Evolutionary conservation across 2,888 invertebrate genomes (phyloP), one percentile per base, ranked within the genome.

Genomic region (Disparrhopalites patrizii): DNA sequence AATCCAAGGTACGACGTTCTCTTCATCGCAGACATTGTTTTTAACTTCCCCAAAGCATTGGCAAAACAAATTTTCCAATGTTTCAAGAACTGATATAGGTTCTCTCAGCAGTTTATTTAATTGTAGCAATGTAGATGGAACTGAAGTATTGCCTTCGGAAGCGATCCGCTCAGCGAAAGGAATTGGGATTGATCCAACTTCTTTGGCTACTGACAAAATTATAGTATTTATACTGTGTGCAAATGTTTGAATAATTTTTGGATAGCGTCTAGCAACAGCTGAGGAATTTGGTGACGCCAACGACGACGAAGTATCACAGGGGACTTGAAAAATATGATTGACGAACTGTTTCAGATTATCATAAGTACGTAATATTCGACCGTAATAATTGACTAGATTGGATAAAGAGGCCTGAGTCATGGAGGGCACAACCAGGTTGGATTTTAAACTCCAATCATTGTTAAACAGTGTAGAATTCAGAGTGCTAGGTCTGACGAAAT

Each of bases 371-470:
- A 70, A 56, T 30, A 50, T 18, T 10, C 50, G 31, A 18, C 68
- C 66, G 31, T 62, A 68, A 30, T 61, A 57, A n/a, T 55, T 56
- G 18, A 72, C 23, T n/a, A 67, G 36, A 1, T 36, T 20, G 0
- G 10, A 0, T 23, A 72, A 65, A 3, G 68, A 43, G 15, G 61
- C 23, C 7, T 65, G 56, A 3, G 69, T 61, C 28, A 69, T 23
- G 0, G 66, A 67, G n/a, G 71, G 66, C 1, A 67, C 23, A 66
- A 73, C 69, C 2, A 70, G 13, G 5, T 66, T 58, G 13, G 66
- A 33, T 10, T 65, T 62, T 4, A 69, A 28, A 20, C 20, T 38
- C 71, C 73, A 73, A 18, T 69, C 60, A 15, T 40, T 2, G 1
- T 58, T 58, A 62, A 71, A 73, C n/a, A 71, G 25, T 8, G 63